These are phyloP conservation scores for Rotaria socialis DNA, from an alignment of 2,888 invertebrate species.

Conservation along the genomic window DNA sequence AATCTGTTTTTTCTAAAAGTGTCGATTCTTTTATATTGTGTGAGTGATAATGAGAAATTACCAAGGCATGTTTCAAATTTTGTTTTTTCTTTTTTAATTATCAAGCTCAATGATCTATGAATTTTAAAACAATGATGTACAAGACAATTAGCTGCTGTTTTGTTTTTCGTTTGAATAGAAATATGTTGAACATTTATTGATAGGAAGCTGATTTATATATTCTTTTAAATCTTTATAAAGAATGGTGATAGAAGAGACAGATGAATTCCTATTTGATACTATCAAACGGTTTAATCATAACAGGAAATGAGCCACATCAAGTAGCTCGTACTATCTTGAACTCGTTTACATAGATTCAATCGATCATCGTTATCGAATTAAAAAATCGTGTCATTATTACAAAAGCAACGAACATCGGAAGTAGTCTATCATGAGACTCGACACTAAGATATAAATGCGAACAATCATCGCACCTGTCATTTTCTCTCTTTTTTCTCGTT, in stretches of 20 bases:
- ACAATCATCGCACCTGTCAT: slow-evolving; percentile 14
- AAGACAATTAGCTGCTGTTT: background rate
- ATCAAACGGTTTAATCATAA: slow-evolving; percentile 2
- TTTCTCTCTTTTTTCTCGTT: background rate
- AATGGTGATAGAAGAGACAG: background rate
- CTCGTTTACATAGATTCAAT: background rate
- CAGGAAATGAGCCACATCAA: slow-evolving; percentile 2
- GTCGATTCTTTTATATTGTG: background rate
- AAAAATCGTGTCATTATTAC: slow-evolving; percentile 8
- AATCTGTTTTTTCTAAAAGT: background rate
- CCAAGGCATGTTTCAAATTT: background rate
- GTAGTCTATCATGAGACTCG: background rate
- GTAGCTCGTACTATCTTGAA: background rate
- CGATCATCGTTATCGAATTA: slow-evolving; percentile 14
- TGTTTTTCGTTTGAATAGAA: background rate
- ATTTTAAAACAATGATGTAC: background rate
- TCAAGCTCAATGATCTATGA: background rate
- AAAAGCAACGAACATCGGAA: slow-evolving; percentile 8
- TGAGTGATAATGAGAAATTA: background rate
- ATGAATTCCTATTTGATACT: background rate
- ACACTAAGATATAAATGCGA: slow-evolving; percentile 8
- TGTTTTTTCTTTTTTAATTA: background rate
- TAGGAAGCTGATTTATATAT: background rate
- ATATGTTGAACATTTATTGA: background rate
- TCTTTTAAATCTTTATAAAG: background rate